Percentiles rank a stretch among this genome's conserved stretches.
Conservation (phyloP, 2,888 invertebrate genomes). For the Stenichneumon culpator region DNA sequence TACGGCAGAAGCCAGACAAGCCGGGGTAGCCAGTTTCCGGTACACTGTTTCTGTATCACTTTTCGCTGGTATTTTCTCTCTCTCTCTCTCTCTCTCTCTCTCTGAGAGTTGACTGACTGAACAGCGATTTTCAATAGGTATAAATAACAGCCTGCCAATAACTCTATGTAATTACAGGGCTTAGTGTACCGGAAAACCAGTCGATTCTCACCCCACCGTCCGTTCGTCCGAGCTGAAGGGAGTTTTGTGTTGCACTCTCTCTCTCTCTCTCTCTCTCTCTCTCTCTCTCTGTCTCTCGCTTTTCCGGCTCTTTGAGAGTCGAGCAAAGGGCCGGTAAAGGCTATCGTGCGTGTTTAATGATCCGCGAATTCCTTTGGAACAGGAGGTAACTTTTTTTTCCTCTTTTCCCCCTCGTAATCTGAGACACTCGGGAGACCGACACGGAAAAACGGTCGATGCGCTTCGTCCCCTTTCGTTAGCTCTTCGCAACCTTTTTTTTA, state of each 20-base stretch:
- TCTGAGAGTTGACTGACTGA: constrained; percentile 35
- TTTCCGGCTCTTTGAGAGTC: constrained; percentile 14
- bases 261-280: not conserved
- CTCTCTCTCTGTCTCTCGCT: constrained; percentile 7
- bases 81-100: not conserved
- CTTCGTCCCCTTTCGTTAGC: not conserved
- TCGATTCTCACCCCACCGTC: constrained; percentile 27
- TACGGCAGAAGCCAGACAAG: not conserved
- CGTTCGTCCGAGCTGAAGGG: constrained; percentile 35
- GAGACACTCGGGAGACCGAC: constrained; percentile 8
- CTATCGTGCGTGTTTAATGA: constrained; percentile 52
- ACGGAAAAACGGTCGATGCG: constrained; percentile 15
- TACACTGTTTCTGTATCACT: too few relatives aligned
- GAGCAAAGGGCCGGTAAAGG: constrained; percentile 18
- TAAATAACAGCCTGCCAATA: constrained; percentile 50
- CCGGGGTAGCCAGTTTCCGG: too few relatives aligned
- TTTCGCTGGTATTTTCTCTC: not conserved
- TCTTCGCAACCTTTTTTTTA: constrained; percentile 15
- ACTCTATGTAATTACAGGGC: constrained; percentile 44
- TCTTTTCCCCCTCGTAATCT: constrained; percentile 39
- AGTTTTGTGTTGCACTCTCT: constrained; percentile 15
- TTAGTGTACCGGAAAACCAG: constrained; percentile 8
- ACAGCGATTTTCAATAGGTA: constrained; percentile 41
- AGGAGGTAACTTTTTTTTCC: constrained; percentile 8
- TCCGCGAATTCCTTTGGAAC: constrained; percentile 51